Base-by-base conservation (phyloP, 2,113 vertebrate species). In the Clarias macrocephalus region DNA sequence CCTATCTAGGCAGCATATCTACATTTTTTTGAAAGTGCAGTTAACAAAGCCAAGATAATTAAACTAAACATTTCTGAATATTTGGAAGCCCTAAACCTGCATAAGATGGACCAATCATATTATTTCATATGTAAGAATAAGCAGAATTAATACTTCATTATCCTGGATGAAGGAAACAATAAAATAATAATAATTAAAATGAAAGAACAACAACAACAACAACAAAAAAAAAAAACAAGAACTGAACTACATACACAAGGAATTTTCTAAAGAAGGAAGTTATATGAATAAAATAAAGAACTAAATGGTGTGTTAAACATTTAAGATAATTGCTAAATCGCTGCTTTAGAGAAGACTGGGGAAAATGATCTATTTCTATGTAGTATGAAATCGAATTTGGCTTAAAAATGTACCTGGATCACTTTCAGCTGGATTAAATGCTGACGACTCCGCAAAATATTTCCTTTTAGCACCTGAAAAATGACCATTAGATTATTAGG, bases 391-490 rank as follows among this genome's bases (percentile, higher is more conserved):
- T 52, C 54, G 56, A 59, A 7, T 57, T 33, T 57, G n/a, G 76
- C 54, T 57, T 57, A 60, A 80, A 80, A 60, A 57, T 59, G 28
- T 80, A 80, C 77, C 77, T 80, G 56, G 6, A 60, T 60, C 8
- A 2, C 3, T 60, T 80, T 80, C 28, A 5, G 56, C 33, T 59
- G 56, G 30, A 18, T 80, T 30, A 59, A 33, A 59, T 33, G 18
- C 18, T 59, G 77, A 33, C 11, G 77, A 80, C 15, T 30, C 54
- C n/a, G 16, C 2, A 3, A 0, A 28, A 33, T 33, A 1, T 33
- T 80, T 80, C 77, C 56, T 80, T 80, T 80, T 60, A 60, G 56
- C 77, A 80, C 56, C 77, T 80, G 28, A 80, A 80, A 80, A 80
- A 60, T 80, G 15, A 80, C 76, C 76, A 59, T 80, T 80, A 80